phyloP scores from a whole-genome alignment of 2,113 vertebrate genomes.

The Psittacula cyanocephala region DNA sequence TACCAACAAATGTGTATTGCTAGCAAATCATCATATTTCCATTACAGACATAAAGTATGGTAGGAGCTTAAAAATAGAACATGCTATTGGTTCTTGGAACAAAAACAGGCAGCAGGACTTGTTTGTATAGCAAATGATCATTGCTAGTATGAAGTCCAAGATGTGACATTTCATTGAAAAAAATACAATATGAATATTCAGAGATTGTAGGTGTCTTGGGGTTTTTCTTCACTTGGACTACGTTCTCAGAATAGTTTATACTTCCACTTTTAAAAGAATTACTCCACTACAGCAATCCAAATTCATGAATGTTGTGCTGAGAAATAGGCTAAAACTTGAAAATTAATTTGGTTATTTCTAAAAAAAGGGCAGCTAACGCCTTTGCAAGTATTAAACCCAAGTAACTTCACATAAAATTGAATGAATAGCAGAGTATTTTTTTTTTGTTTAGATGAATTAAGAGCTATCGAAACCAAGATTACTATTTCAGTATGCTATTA shows the following conservation, averaged over 20 bases:
- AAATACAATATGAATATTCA: neutral
- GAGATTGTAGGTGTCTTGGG: neutral
- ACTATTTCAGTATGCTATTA: neutral
- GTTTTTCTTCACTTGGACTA: neutral
- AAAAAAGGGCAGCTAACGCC: neutral
- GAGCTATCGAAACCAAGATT: neutral
- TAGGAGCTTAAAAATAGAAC: neutral
- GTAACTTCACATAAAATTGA: neutral
- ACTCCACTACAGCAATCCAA: neutral
- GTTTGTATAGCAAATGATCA: neutral
- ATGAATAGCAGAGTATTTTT: neutral
- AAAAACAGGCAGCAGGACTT: neutral
- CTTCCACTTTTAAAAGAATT: neutral
- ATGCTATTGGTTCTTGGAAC: neutral
- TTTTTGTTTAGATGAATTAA: neutral
- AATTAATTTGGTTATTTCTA: neutral
- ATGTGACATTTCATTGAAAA: neutral
- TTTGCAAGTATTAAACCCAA: neutral
- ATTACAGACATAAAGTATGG: neutral
- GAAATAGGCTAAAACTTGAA: neutral
- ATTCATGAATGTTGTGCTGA: neutral
- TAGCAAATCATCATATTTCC: neutral
- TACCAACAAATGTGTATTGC: neutral
- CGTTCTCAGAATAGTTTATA: neutral
- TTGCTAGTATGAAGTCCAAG: neutral